These are phyloP conservation scores for Synanceia verrucosa DNA, from an alignment of 2,797 vertebrate species.

Conservation along the genomic window DNA sequence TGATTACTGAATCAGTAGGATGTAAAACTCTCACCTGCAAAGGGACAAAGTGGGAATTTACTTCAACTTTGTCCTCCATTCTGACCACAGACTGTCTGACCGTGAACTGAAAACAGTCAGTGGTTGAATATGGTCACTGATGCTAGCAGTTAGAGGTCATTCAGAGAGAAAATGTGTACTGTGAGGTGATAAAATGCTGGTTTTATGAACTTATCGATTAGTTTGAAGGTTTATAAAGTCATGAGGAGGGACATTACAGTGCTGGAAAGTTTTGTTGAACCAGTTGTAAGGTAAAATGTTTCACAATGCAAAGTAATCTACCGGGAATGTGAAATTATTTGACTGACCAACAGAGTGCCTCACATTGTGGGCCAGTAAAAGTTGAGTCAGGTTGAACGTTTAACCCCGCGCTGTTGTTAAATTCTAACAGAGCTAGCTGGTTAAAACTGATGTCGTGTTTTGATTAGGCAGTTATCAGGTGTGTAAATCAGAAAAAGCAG, in stretches of 20 bases:
- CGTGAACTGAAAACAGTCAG: background rate
- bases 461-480: background rate
- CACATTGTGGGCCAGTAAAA: background rate
- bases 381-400: background rate
- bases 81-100: background rate
- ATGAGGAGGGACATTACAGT: background rate
- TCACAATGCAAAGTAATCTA: background rate
- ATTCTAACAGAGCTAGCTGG: background rate
- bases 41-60: constrained; percentile 1
- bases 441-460: background rate
- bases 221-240: background rate
- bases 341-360: background rate
- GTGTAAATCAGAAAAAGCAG: background rate
- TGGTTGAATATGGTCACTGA: background rate
- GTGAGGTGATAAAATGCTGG: background rate
- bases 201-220: background rate
- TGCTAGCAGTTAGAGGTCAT: background rate
- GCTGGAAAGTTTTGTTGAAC: background rate
- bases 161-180: background rate
- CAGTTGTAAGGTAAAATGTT: background rate
- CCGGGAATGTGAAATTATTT: background rate
- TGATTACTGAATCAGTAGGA: constrained; percentile 21
- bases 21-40: constrained; percentile 10
- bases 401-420: background rate
- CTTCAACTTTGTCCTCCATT: background rate